A percentile compares a stretch with the other conserved stretches of the same genome.
Conservation (phyloP, 37 sponge, comb jelly and placozoan genomes). For the Agelas oroides region DNA sequence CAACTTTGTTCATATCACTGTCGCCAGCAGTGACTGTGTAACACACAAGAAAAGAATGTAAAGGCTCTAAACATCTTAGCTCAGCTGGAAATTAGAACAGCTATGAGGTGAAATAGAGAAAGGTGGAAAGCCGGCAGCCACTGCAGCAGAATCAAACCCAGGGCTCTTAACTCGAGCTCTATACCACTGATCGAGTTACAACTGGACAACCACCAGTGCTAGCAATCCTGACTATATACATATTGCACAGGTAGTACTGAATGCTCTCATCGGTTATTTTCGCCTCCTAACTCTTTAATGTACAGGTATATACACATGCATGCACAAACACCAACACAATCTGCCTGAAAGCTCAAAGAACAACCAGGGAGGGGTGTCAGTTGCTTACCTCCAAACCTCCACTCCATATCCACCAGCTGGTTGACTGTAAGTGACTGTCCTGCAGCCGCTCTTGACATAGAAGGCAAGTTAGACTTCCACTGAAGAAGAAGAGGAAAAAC, state of each 20-base stretch:
- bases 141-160: too few relatives aligned
- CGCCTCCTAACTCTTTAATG: too few relatives aligned
- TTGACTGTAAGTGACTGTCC: constrained; percentile 91
- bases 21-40: constrained; percentile 90
- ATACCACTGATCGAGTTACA: too few relatives aligned
- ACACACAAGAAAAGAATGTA: neutral
- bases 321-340: too few relatives aligned
- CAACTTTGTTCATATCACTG: constrained; percentile 87
- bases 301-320: too few relatives aligned
- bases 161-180: too few relatives aligned
- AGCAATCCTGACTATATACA: too few relatives aligned
- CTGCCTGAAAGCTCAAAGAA: too few relatives aligned
- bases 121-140: neutral
- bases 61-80: neutral
- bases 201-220: too few relatives aligned
- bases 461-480: constrained; percentile 79
- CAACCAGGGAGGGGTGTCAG: too few relatives aligned
- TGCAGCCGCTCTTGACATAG: constrained; percentile 77
- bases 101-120: neutral
- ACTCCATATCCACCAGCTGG: constrained; percentile 94
- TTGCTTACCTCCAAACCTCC: constrained; percentile 98
- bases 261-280: too few relatives aligned
- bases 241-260: too few relatives aligned
- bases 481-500: neutral
- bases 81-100: neutral